phyloP scores from a whole-genome alignment of 1,140 invertebrate species.

The Saccostrea cuccullata region DNA sequence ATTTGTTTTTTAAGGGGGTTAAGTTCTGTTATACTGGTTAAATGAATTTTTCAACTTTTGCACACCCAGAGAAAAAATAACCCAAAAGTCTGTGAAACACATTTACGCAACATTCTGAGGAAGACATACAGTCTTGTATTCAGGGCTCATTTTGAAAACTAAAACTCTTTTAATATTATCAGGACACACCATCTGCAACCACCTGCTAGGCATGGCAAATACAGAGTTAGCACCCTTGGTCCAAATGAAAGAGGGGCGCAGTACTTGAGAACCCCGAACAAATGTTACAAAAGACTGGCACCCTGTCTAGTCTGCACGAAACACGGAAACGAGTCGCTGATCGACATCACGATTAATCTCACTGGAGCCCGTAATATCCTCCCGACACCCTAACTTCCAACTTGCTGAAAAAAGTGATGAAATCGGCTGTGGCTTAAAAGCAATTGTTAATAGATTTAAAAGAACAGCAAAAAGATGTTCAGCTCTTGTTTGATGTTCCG shows the following conservation, averaged over 20 bases:
- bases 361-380: slow-evolving; percentile 14
- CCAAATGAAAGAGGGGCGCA: slow-evolving; percentile 13
- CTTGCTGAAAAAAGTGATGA: slow-evolving; percentile 29
- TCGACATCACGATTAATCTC: not conserved
- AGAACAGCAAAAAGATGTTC: slow-evolving; percentile 33
- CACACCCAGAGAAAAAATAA: too few species aligned
- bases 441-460: slow-evolving; percentile 35
- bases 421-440: slow-evolving; percentile 12
- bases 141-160: too few species aligned
- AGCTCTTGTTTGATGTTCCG: slow-evolving; percentile 19
- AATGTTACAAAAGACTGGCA: not conserved
- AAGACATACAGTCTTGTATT: too few species aligned
- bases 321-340: not conserved
- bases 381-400: not conserved
- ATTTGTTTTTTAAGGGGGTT: too few species aligned
- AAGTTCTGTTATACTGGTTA: too few species aligned
- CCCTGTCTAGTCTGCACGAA: not conserved
- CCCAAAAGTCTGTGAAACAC: too few species aligned
- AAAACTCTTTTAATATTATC: slow-evolving; percentile 1
- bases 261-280: not conserved
- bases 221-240: slow-evolving; percentile 22
- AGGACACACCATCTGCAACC: not conserved
- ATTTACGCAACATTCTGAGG: too few species aligned
- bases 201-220: not conserved
- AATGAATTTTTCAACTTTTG: too few species aligned